Evolutionary conservation across 2,888 invertebrate genomes (phyloP), one percentile per base, ranked within the genome.

Genomic region (Zeuzera pyrina): DNA sequence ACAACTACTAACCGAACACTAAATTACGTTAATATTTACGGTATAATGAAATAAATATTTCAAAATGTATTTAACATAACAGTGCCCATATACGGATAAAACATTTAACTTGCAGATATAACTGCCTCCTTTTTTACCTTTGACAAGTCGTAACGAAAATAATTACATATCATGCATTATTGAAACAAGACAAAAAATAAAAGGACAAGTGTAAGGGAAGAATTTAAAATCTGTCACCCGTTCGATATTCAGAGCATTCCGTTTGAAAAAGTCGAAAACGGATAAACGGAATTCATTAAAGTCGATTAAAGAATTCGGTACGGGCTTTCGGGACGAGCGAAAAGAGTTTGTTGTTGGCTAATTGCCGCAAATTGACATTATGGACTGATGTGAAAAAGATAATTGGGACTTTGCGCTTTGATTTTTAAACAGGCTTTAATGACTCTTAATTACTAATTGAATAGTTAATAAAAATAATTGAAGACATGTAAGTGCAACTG

Each of bases 221-320:
- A 81, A 79, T 79, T 79, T 74, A 70, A 78, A 81, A 76, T 81
- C 74, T 81, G 77, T 79, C 83, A 81, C 78, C 71, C 60, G 63
- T 63, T 73, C 62, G 57, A 72, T 70, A 81, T 78, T 74, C 74
- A 59, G 68, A 68, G 66, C 71, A 69, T 74, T 72, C 64, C 57
- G 45, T 45, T 42, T 51, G 57, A 70, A 77, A 73, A 72, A 71
- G 57, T 58, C 49, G 59, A 63, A 65, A 53, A 53, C 58, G 64
- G 61, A 68, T 65, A 60, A 67, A 55, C 53, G 53, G 70, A 71
- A 72, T 79, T 67, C 63, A 71, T 76, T 77, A 62, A 57, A 70
- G 59, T 58, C 64, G 69, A 72, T 73, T 70, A 67, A 57, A 49
- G 67, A 60, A 65, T 70, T 66, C 61, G 59, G 57, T 54, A 57